phyloP scores from a whole-genome alignment of 2,888 invertebrate species.

The Ferdinandea cuprea region DNA sequence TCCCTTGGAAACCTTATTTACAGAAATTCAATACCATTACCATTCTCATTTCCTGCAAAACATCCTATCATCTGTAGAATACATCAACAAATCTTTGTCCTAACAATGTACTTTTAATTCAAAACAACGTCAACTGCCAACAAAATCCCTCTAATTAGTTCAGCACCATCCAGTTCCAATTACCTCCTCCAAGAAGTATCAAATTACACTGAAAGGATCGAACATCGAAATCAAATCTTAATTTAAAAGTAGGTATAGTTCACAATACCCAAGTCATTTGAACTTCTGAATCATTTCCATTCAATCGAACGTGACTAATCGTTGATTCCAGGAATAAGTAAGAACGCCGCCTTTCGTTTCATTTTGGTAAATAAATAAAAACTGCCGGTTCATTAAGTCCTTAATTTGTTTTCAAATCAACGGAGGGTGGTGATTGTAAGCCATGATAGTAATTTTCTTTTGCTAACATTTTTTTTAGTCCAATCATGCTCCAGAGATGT shows the following conservation, averaged over 20 bases:
- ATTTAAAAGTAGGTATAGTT: neutral
- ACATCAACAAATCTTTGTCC: too few species aligned
- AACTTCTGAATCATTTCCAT: constrained; percentile 45
- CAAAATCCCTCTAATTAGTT: too few species aligned
- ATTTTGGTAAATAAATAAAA: constrained; percentile 38
- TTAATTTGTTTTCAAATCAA: constrained; percentile 43
- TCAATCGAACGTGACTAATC: constrained; percentile 62
- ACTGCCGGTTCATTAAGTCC: constrained; percentile 51
- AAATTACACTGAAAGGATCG: constrained; percentile 55
- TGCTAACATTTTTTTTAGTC: neutral
- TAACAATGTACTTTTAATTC: neutral
- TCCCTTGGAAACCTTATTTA: too few species aligned
- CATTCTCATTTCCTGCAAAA: too few species aligned
- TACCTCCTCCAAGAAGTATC: constrained; percentile 20
- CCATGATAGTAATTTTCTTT: neutral
- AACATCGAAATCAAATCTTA: neutral
- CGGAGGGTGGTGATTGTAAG: neutral
- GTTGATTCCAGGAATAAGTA: constrained; percentile 55
- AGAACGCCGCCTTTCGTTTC: constrained; percentile 16
- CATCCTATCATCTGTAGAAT: neutral
- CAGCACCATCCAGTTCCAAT: neutral
- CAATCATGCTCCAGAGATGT: neutral
- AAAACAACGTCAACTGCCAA: neutral
- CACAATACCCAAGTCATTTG: constrained; percentile 4
- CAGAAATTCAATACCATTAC: too few species aligned